Percentiles rank a stretch among this genome's conserved stretches.
These are phyloP conservation scores for Gerris lacustris DNA, from an alignment of 2,888 invertebrate genomes.

Conservation along the genomic window DNA sequence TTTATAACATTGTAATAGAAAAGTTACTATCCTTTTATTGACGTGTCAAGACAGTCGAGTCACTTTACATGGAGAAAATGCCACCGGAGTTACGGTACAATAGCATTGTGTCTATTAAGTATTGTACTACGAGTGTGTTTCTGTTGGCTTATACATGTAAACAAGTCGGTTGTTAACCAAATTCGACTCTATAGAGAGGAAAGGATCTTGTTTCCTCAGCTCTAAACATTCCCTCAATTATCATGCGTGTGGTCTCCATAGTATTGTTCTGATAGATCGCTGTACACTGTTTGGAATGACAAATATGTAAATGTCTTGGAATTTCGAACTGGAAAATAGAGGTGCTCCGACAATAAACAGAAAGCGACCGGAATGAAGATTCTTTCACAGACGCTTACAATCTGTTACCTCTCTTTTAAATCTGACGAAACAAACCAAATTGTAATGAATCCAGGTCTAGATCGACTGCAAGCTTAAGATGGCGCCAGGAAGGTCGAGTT, in stretches of 20 bases:
- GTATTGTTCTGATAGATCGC: too few species aligned
- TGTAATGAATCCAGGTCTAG: background rate
- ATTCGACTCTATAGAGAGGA: background rate
- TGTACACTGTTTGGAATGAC: too few species aligned
- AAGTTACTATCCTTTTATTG: too few species aligned
- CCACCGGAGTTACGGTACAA: background rate
- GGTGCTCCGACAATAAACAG: too few species aligned
- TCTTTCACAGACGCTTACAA: background rate
- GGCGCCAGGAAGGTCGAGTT: background rate
- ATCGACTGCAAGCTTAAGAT: background rate
- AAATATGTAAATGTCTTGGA: too few species aligned
- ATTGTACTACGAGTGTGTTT: background rate
- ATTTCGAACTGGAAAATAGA: too few species aligned
- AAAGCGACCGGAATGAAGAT: background rate
- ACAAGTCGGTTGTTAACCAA: constrained; percentile 3
- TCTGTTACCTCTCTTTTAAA: background rate
- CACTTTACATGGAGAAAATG: background rate
- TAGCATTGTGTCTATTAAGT: background rate
- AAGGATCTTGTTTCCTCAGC: background rate
- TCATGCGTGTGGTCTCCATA: background rate
- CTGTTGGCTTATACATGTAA: background rate
- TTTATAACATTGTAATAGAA: too few species aligned
- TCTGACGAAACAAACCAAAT: background rate
- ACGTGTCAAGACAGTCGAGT: too few species aligned
- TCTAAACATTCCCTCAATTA: background rate